phyloP scores from a whole-genome alignment of 2,113 vertebrate species.

The Pterocles orientalis region DNA sequence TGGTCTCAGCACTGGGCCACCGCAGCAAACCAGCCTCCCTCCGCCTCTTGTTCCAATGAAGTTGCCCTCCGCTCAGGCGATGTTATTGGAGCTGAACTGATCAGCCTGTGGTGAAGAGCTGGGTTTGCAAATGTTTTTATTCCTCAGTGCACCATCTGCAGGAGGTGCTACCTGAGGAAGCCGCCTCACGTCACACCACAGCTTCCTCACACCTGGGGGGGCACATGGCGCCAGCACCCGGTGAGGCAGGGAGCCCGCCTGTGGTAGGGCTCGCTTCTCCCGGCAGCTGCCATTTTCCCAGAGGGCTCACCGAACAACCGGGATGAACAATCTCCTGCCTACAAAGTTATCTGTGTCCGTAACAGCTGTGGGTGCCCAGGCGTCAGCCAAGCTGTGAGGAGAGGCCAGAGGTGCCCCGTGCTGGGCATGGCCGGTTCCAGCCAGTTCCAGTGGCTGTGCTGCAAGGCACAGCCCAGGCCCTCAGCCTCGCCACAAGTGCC shows the following conservation, averaged over 20 bases:
- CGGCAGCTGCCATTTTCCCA: fast-evolving
- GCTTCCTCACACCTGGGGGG: fast-evolving
- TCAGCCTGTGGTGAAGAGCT: fast-evolving
- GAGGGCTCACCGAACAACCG: fast-evolving
- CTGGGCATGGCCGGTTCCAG: fast-evolving
- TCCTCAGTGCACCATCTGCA: neutral
- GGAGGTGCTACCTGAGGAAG: neutral
- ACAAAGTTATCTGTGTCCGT: neutral
- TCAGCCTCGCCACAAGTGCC: fast-evolving
- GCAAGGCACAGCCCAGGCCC: neutral
- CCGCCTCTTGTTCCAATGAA: fast-evolving
- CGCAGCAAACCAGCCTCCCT: neutral
- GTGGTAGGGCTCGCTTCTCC: fast-evolving
- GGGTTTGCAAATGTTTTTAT: neutral
- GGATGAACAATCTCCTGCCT: neutral
- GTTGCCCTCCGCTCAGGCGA: neutral
- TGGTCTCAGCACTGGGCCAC: neutral
- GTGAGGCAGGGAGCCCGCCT: fast-evolving
- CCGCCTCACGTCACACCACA: neutral
- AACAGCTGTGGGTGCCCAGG: no score
- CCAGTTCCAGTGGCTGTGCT: fast-evolving
- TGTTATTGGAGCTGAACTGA: neutral
- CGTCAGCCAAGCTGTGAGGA: neutral
- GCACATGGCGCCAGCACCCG: neutral
- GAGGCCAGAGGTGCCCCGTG: fast-evolving